These are phyloP conservation scores for Bothrops jararaca DNA, from an alignment of 2,113 vertebrate genomes.

Conservation along the genomic window DNA sequence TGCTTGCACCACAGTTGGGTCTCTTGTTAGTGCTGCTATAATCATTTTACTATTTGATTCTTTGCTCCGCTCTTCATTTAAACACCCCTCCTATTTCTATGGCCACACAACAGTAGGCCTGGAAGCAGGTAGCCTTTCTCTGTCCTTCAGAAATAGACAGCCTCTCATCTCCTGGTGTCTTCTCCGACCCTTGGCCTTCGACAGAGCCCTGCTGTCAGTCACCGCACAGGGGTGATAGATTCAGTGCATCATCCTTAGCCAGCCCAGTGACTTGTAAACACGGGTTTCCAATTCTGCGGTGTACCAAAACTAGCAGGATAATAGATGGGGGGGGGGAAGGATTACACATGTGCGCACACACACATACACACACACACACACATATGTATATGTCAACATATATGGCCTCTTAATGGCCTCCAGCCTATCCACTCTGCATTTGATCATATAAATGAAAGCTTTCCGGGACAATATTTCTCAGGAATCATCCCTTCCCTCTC, in stretches of 20 bases:
- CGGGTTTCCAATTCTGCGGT: background rate
- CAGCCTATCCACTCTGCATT: background rate
- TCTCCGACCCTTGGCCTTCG: background rate
- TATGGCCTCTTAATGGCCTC: background rate
- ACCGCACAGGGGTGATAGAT: background rate
- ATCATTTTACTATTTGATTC: background rate
- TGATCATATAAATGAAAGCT: background rate
- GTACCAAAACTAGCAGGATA: background rate
- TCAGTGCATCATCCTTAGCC: background rate
- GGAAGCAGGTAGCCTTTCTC: background rate
- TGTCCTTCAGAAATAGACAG: background rate
- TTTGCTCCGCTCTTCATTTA: background rate
- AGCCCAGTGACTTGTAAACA: background rate
- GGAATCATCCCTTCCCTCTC: background rate
- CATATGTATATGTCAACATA: rapidly evolving
- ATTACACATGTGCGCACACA: background rate
- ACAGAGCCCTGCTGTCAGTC: background rate
- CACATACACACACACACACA: background rate
- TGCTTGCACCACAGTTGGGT: background rate
- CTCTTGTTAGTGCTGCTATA: background rate
- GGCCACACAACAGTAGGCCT: background rate
- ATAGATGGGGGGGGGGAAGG: background rate
- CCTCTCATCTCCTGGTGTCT: background rate
- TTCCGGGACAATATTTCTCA: background rate
- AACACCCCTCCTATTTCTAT: background rate